Conservation (phyloP, 37 sponge, comb jelly and placozoan genomes). For the Bolinopsis microptera region DNA sequence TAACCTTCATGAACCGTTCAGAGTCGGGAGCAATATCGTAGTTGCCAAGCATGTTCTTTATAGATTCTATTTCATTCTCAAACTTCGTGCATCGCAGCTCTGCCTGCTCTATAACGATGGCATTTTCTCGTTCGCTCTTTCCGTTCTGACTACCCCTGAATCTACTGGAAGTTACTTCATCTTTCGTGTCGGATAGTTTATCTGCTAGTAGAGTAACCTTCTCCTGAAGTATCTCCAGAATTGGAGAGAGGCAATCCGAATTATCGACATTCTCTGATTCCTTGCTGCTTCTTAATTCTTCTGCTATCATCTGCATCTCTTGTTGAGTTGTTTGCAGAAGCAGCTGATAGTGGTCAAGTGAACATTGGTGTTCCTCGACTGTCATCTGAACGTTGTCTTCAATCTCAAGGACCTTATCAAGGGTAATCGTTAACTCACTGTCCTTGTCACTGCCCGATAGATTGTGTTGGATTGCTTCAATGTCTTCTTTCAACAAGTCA, state of each 20-base stretch:
- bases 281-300: not conserved
- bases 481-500: conserved; percentile 6
- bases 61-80: conserved; percentile 48
- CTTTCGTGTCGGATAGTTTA: conserved; percentile 20
- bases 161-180: conserved; percentile 31
- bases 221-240: conserved; percentile 47
- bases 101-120: conserved; percentile 30
- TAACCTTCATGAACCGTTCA: not conserved
- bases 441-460: not conserved
- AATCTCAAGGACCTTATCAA: not conserved
- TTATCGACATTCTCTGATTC: not conserved
- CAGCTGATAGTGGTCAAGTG: conserved; percentile 51
- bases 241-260: not conserved
- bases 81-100: conserved; percentile 1
- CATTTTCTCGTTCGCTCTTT: not conserved
- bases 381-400: conserved; percentile 59
- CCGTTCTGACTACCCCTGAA: conserved; percentile 36
- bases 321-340: conserved; percentile 62
- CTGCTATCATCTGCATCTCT: conserved; percentile 50
- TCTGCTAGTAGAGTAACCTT: conserved; percentile 30
- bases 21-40: not conserved
- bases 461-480: conserved; percentile 25
- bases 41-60: conserved; percentile 26
- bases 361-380: conserved; percentile 49
- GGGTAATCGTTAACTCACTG: not conserved